A percentile compares a stretch with the other conserved stretches of the same genome.
Evolutionary conservation across 2,113 vertebrate genomes (phyloP).

Genomic region (Notarius quadriscutis): DNA sequence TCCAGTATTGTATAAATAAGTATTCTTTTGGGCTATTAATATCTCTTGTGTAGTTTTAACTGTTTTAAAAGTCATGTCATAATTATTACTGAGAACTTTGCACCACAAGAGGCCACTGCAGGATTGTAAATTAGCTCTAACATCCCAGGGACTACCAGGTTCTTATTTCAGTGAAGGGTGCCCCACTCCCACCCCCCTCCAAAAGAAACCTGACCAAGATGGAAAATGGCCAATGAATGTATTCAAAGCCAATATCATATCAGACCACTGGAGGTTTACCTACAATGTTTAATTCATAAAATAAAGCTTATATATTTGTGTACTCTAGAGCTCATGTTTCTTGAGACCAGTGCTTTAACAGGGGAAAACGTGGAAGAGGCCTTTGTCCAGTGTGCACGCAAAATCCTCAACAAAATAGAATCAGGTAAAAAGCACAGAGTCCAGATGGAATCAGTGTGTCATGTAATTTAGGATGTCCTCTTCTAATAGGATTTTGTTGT

Average conservation of each 20-base stretch:
- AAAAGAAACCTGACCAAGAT: not conserved
- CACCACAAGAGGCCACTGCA: constrained; percentile 55
- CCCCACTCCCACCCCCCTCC: accelerated
- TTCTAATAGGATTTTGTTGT: constrained; percentile 17
- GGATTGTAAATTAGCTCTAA: constrained; percentile 2
- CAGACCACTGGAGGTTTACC: not conserved
- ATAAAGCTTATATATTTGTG: constrained; percentile 11
- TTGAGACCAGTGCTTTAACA: constrained; percentile 90
- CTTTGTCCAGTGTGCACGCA: constrained; percentile 88
- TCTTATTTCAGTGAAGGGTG: not conserved
- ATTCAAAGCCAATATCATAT: not conserved
- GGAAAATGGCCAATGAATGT: not conserved
- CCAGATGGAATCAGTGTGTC: not conserved
- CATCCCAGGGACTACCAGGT: not conserved
- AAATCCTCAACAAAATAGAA: constrained; percentile 93
- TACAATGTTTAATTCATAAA: not conserved
- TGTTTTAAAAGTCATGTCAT: not conserved
- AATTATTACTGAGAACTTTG: not conserved
- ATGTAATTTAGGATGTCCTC: not conserved
- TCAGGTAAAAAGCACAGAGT: constrained; percentile 73
- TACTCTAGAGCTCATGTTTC: constrained; percentile 85
- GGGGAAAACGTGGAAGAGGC: constrained; percentile 92
- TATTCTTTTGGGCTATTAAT: not conserved
- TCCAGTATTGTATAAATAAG: no score
- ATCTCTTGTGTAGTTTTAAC: not conserved